These are phyloP conservation scores for Isurus oxyrinchus DNA, from an alignment of 2,113 vertebrate species.

Conservation along the genomic window DNA sequence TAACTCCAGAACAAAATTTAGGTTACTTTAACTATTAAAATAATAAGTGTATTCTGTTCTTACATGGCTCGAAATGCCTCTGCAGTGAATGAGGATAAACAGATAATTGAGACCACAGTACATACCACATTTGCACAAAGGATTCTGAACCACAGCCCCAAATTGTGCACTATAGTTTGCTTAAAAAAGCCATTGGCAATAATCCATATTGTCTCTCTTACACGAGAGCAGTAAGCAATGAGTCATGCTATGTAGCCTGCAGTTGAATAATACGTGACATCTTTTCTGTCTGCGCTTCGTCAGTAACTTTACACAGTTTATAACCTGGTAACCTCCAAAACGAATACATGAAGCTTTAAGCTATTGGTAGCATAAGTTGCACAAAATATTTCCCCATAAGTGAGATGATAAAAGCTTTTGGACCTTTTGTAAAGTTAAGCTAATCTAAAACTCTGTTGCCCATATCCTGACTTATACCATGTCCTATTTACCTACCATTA, in stretches of 20 bases:
- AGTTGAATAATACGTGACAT: background rate
- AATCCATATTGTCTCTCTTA: background rate
- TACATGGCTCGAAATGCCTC: background rate
- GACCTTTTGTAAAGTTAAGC: background rate
- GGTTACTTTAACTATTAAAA: background rate
- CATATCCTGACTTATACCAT: background rate
- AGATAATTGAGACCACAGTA: background rate
- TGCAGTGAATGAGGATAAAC: background rate
- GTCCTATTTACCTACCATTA: background rate
- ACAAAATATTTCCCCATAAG: background rate
- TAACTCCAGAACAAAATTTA: slow-evolving; percentile 9
- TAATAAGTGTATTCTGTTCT: background rate
- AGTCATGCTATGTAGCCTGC: background rate
- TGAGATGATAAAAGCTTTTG: background rate
- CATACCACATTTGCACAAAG: background rate
- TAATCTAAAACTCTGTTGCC: background rate
- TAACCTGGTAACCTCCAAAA: background rate
- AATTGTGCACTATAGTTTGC: background rate
- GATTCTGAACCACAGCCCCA: background rate
- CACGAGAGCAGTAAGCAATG: background rate
- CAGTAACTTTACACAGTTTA: background rate
- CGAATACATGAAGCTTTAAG: background rate
- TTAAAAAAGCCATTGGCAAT: background rate
- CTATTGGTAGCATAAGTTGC: background rate
- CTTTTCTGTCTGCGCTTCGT: background rate